Conservation (phyloP, 2,113 vertebrate species). For the Rhinogobius similis region DNA sequence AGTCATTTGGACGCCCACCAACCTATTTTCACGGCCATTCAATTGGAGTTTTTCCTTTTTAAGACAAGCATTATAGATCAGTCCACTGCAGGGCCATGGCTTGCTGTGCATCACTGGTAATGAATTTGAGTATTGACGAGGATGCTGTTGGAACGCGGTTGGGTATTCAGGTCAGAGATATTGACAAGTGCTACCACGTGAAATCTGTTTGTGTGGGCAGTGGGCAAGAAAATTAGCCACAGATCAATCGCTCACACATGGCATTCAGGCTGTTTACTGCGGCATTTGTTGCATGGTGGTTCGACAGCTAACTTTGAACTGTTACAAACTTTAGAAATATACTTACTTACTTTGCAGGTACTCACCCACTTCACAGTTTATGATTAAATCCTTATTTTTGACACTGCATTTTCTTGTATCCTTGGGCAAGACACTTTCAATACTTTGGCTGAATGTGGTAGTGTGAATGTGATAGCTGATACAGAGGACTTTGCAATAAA, state of each 20-base stretch:
- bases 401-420: too few species aligned
- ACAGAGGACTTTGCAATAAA: too few species aligned
- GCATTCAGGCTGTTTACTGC: slow-evolving; percentile 24
- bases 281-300: slow-evolving; percentile 21
- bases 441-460: too few species aligned
- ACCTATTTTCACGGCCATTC: slow-evolving; percentile 50
- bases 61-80: slow-evolving; percentile 57
- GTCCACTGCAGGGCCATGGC: slow-evolving; percentile 33
- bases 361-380: too few species aligned
- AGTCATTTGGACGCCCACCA: slow-evolving; percentile 40
- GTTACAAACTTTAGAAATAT: too few species aligned
- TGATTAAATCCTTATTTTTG: too few species aligned
- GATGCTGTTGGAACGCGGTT: slow-evolving; percentile 49
- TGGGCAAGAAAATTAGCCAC: slow-evolving; percentile 53
- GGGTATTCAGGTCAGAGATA: slow-evolving; percentile 78
- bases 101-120: slow-evolving; percentile 53
- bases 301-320: background rate
- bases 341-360: too few species aligned
- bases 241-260: slow-evolving; percentile 65
- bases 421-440: too few species aligned
- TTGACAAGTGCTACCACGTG: slow-evolving; percentile 69
- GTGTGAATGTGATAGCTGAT: too few species aligned
- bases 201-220: slow-evolving; percentile 56
- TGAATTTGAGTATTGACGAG: slow-evolving; percentile 70
- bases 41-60: slow-evolving; percentile 41